Evolutionary conservation across 2,888 invertebrate species (phyloP).

Genomic region (Thymelicus sylvestris): DNA sequence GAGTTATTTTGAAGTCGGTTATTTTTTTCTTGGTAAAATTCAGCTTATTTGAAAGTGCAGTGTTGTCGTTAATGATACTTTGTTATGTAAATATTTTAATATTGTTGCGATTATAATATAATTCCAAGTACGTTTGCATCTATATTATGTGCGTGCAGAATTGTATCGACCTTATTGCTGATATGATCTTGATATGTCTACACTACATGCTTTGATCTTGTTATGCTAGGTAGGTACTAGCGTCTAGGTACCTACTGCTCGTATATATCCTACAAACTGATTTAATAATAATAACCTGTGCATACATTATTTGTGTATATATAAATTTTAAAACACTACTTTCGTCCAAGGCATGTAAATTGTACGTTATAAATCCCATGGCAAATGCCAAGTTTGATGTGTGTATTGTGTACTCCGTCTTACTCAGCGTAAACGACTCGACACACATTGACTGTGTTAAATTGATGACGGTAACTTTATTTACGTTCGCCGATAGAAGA

Average conservation of each 20-base stretch:
- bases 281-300: too few relatives aligned
- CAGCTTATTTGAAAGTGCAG: background rate
- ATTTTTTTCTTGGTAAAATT: too few relatives aligned
- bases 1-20: too few relatives aligned
- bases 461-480: conserved; percentile 57
- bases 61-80: background rate
- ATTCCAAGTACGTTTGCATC: conserved; percentile 5
- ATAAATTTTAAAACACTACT: too few relatives aligned
- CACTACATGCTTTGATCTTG: background rate
- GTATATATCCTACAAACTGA: too few relatives aligned
- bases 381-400: background rate
- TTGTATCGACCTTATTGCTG: background rate
- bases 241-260: background rate
- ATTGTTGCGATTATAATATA: conserved; percentile 3
- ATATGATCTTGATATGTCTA: conserved; percentile 1
- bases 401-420: conserved; percentile 19
- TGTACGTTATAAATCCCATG: background rate
- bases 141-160: background rate
- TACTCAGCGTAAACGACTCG: conserved; percentile 28
- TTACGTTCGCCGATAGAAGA: conserved; percentile 44
- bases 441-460: conserved; percentile 33
- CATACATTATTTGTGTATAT: too few relatives aligned
- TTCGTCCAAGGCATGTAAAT: too few relatives aligned
- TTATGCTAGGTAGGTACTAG: background rate
- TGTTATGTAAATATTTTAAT: conserved; percentile 4